phyloP scores from a whole-genome alignment of 2,113 vertebrate species.

The Siniperca knerii region DNA sequence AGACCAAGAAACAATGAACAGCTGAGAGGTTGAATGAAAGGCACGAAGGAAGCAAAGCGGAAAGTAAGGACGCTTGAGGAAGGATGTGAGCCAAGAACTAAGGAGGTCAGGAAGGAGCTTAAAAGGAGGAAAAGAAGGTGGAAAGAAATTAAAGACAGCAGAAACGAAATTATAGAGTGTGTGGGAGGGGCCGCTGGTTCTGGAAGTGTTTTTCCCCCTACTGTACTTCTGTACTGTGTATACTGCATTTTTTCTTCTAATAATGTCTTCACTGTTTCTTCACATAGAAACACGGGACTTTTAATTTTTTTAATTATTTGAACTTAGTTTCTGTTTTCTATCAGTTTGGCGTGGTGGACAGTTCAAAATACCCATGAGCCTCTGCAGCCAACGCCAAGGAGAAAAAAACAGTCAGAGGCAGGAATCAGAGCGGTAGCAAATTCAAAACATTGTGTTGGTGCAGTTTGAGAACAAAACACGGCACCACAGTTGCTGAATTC shows the following conservation, averaged over 20 bases:
- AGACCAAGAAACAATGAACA: slow-evolving; percentile 69
- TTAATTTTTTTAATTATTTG: background rate
- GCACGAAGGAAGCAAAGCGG: background rate
- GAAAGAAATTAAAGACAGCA: background rate
- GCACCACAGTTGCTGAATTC: background rate
- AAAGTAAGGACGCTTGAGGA: background rate
- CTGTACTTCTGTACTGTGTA: background rate
- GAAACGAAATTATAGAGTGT: background rate
- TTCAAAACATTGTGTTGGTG: background rate
- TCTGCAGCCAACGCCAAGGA: background rate
- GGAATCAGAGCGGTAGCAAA: background rate
- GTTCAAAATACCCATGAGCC: background rate
- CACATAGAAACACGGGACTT: background rate
- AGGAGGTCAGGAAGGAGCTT: background rate
- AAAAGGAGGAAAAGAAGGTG: background rate
- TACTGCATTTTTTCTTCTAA: background rate
- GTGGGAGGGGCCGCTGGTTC: background rate
- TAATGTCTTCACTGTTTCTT: background rate
- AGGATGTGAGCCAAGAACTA: background rate
- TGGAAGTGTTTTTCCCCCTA: background rate
- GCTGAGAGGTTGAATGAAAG: slow-evolving; percentile 52
- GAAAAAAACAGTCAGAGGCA: background rate
- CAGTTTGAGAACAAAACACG: background rate
- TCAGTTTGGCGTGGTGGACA: no score
- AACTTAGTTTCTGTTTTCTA: background rate